Base-by-base conservation (phyloP, 2,888 invertebrate species). In the Drosophila formosana region DNA sequence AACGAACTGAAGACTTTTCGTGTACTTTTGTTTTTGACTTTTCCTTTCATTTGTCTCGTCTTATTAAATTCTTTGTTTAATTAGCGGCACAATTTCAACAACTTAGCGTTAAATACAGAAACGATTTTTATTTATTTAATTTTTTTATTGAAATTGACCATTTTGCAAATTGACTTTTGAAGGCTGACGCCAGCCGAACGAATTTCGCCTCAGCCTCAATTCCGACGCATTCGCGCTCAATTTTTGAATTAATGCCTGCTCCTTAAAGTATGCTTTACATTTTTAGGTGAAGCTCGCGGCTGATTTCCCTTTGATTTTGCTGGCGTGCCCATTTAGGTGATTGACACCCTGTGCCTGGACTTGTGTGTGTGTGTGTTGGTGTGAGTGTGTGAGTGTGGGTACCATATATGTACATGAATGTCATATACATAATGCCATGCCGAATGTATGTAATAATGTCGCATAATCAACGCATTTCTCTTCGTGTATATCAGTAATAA, bases 371-470 rank as follows among this genome's bases (percentile, higher is more conserved):
- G 4, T 43, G 26, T 56, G 46, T 66, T 52, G 53, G 50, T 72
- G 53, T 65, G 46, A 61, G 52, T 52, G 50, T 72, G 53, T 65
- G 46, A 61, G 52, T 52, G 52, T 67, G 65, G 53, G 28, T 61
- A 30, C 64, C 52, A 45, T 65, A 61, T 63, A 71, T 77, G 89
- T 84, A 89, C 68, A 89, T 89, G 89, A 82, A 85, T 88, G 82
- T 84, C 86, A 88, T 89, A 88, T 82, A 84, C 88, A 89, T 84
- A 84, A 89, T 87, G 78, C 60, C 26, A 58, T 64, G 65, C 26
- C 26, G 39, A 32, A 56, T 37, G 46, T 64, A 34, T 50, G 41
- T 60, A 43, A 45, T 46, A 32, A 57, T 63, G 47, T 85, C 50
- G 81, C 88, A 88, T 85, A 88, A 82, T 81, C 75, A 88, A 88